Evolutionary conservation across 2,888 invertebrate species (phyloP), one percentile per base, ranked within the genome.

Genomic region (Lithophane ornitopus): DNA sequence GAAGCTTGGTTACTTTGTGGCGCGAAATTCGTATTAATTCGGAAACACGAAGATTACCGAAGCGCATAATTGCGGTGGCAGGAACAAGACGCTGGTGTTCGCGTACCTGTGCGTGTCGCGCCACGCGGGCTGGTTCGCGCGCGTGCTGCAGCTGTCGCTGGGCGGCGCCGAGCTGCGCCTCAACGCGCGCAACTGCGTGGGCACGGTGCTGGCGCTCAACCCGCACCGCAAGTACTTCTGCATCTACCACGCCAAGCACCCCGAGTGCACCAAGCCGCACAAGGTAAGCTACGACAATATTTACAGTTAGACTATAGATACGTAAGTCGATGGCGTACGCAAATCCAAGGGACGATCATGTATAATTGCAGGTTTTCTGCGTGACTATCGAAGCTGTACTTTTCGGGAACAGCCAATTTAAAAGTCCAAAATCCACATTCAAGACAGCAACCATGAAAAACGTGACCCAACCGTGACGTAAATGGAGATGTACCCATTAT

Each of bases 141-240:
- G 98, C 90, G 97, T 99, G 75, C 96, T 99, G 84, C 98, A 98
- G 88, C 97, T 99, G 90, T 98, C 99, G 66, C 97, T 99, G 78
- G 98, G 98, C 73, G 98, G 98, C 89, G 97, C 98, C 81, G 98
- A 98, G 90, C 96, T 99, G 85, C 98, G 98, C 84, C 99, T 99
- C 80, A 99, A 99, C 97, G 98, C 99, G 39, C 97, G 99, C 88
- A 99, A 99, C 96, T 99, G 99, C 93, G 98, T 99, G 62, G 99
- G 99, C 73, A 99, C 99, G 8, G 99, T 99, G 78, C 97, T 99
- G 66, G 98, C 99, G 2, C 97, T 99, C 83, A 99, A 99, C 96
- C 99, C 99, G 41, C 99, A 99, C 96, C 97, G 99, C 83, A 99
- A 99, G 96, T 99, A 99, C 97, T 99, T 99, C 97, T 99, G 99